phyloP scores from a whole-genome alignment of 2,888 invertebrate genomes.

The Acronicta alni region DNA sequence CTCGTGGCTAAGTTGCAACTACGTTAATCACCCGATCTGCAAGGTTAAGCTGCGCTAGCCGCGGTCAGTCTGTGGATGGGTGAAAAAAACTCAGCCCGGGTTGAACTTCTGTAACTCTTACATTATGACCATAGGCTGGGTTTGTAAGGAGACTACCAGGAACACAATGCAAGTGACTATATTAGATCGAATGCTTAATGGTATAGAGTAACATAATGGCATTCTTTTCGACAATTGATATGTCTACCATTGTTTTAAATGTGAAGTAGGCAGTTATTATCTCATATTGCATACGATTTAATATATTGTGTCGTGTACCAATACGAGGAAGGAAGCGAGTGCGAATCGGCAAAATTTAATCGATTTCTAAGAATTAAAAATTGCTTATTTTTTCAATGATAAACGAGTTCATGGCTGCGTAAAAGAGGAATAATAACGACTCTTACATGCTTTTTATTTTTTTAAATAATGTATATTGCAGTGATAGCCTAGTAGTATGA shows the following conservation, averaged over 20 bases:
- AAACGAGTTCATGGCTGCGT: background rate
- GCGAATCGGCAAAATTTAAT: constrained; percentile 13
- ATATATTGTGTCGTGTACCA: constrained; percentile 20
- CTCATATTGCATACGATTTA: constrained; percentile 24
- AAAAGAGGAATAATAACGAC: background rate
- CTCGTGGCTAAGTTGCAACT: too few relatives aligned
- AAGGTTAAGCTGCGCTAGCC: too few relatives aligned
- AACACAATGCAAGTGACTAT: constrained; percentile 44
- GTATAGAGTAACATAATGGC: constrained; percentile 59
- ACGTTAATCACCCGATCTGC: too few relatives aligned
- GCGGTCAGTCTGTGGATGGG: too few relatives aligned
- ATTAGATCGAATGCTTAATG: constrained; percentile 55
- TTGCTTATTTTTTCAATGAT: background rate
- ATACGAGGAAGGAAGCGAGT: constrained; percentile 22
- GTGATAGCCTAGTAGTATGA: too few relatives aligned
- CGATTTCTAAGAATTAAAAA: constrained; percentile 24
- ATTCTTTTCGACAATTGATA: constrained; percentile 61
- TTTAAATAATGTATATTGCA: too few relatives aligned
- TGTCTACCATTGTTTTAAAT: constrained; percentile 47
- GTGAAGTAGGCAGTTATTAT: constrained; percentile 40
- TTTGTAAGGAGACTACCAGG: constrained; percentile 45
- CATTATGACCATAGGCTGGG: constrained; percentile 11
- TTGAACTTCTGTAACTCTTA: constrained; percentile 17
- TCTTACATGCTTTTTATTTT: too few relatives aligned
- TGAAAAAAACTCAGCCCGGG: background rate